phyloP scores from a whole-genome alignment of 2,797 vertebrate species.

The Cryptoprocta ferox region DNA sequence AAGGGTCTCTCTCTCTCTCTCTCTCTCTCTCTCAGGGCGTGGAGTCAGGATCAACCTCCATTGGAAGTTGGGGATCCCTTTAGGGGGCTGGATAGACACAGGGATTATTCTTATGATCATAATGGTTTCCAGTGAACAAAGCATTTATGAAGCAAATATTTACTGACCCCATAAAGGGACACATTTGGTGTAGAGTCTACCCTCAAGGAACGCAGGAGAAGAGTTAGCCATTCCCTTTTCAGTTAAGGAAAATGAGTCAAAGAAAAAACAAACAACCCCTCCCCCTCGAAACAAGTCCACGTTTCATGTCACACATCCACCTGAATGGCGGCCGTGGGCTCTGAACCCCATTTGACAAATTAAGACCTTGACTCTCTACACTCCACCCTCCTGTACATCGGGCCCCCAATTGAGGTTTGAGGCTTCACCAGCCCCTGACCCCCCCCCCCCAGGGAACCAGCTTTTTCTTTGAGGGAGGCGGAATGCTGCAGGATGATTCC shows the following conservation, averaged over 20 bases:
- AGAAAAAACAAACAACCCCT: not conserved
- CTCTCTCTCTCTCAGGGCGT: not conserved
- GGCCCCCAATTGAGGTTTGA: not conserved
- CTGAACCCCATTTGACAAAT: not conserved
- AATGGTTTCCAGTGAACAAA: not conserved
- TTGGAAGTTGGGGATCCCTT: not conserved
- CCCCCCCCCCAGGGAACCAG: not conserved
- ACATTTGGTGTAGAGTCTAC: not conserved
- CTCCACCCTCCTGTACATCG: not conserved
- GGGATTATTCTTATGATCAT: not conserved
- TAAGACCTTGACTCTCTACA: not conserved
- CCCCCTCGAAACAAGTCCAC: not conserved
- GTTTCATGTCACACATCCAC: not conserved
- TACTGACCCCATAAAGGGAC: not conserved
- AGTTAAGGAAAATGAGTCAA: not conserved
- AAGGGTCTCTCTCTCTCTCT: not conserved
- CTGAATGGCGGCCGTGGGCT: not conserved
- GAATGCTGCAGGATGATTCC: not conserved
- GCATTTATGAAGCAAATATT: slow-evolving; percentile 40
- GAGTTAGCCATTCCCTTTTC: not conserved
- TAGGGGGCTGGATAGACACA: not conserved
- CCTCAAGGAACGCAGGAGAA: not conserved
- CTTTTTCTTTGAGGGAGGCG: not conserved
- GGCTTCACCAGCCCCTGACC: not conserved
- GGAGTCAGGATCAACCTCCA: not conserved